Base-by-base conservation (phyloP, 2,888 invertebrate species). In the Globia sparganii region DNA sequence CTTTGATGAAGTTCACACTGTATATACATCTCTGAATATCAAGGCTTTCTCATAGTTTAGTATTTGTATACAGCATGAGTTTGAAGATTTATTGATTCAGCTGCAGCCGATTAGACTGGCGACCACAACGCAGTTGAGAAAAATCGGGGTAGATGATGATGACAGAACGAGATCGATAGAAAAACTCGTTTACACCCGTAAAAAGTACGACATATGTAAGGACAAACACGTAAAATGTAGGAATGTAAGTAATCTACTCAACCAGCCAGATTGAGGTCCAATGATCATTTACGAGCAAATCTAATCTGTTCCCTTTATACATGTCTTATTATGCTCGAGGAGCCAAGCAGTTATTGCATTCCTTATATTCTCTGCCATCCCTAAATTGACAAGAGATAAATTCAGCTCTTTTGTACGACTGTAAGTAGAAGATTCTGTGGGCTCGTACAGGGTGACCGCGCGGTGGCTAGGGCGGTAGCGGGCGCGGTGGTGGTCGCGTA, bases 331-430 rank as follows among this genome's bases (percentile, higher is more conserved):
- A 81, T 72, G 69, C 72, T 53, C 43, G 46, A 77, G 31, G 37
- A 68, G 69, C 72, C 53, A 65, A 74, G 71, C 77, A 71, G 77
- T 84, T 84, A 84, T 84, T 84, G 78, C 84, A 84, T 84, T 84
- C 84, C 81, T 84, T 81, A 78, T 84, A 68, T 72, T 78, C 75
- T 72, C 65, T 64, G 53, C 43, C 49, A 64, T 77, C 75, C 9
- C 73, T 70, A 75, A 74, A 84, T 84, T 81, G 81, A 66, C 72
- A 77, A 77, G 73, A 56, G 74, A 74, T 59, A 82, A 82, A 82
- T 82, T 67, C 73, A 73, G 64, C 74, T 83, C 68, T 40, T 78
- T 81, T 83, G 76, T 81, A 68, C 37, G 62, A 75, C 64, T 62
- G 82, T 72, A 72, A 67, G 43, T 40, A 71, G 67, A 43, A 21